Conservation (phyloP, 2,113 vertebrate species). For the Tupaia tana region DNA sequence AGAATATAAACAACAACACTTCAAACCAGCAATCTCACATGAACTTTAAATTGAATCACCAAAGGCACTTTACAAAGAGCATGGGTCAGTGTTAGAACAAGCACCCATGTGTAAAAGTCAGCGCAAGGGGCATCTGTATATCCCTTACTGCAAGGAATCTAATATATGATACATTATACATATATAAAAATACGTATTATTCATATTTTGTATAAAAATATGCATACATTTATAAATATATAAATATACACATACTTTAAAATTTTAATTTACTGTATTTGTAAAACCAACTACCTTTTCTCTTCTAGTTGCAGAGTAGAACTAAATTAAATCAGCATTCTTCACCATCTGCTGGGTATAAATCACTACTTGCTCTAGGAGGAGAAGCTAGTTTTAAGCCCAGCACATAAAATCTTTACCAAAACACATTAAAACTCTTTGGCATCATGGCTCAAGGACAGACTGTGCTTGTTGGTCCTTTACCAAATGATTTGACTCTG, state of each 20-base stretch:
- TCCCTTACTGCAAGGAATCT: neutral
- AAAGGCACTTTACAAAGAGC: neutral
- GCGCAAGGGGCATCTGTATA: neutral
- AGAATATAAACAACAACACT: neutral
- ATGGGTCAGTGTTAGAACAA: neutral
- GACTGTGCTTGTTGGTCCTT: constrained; percentile 61
- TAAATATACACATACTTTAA: neutral
- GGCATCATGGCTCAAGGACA: constrained; percentile 40
- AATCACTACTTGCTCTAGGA: constrained; percentile 41
- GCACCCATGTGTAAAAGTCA: neutral
- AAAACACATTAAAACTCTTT: constrained; percentile 59
- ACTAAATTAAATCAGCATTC: constrained; percentile 46
- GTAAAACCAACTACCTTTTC: neutral
- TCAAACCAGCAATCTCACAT: neutral
- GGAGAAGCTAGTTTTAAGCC: neutral
- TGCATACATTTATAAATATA: neutral
- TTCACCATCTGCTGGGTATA: constrained; percentile 48
- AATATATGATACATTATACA: neutral
- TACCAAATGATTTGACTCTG: constrained; percentile 75
- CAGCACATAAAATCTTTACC: constrained; percentile 37
- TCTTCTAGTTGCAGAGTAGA: neutral
- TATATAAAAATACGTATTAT: neutral
- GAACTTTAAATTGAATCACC: neutral
- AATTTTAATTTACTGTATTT: constrained; percentile 53
- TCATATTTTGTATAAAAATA: neutral